Conservation (phyloP, 2,797 vertebrate genomes). For the Phalloptychus januarius region DNA sequence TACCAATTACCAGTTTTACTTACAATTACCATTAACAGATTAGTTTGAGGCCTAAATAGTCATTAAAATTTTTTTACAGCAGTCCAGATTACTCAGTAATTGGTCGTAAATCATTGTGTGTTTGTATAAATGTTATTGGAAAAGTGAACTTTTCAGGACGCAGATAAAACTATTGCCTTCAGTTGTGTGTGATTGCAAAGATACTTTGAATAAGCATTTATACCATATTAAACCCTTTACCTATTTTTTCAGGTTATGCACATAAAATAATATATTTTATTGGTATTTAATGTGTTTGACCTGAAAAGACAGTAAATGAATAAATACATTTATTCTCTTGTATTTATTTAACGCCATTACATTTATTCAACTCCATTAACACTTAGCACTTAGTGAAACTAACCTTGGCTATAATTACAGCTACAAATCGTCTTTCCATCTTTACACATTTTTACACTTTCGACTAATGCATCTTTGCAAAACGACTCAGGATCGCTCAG, state of each 20-base stretch:
- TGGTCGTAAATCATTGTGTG: conserved; percentile 39
- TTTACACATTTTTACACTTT: neutral
- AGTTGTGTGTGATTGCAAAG: conserved; percentile 9
- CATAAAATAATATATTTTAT: neutral
- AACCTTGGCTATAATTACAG: neutral
- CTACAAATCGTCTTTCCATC: neutral
- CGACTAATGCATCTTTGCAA: neutral
- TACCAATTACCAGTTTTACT: conserved; percentile 55
- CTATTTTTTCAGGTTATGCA: neutral
- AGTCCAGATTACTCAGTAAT: conserved; percentile 49
- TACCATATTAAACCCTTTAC: neutral
- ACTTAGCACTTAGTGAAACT: neutral
- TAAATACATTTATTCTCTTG: too few species aligned
- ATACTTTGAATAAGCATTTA: neutral
- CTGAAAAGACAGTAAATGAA: neutral
- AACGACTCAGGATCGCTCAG: neutral
- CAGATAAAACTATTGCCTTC: conserved; percentile 5
- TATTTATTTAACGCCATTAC: too few species aligned
- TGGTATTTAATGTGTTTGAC: neutral
- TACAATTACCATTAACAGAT: conserved; percentile 71
- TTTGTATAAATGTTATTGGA: conserved; percentile 26
- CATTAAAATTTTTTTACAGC: conserved; percentile 70
- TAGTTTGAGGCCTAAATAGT: conserved; percentile 67
- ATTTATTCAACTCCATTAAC: neutral
- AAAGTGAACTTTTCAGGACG: conserved; percentile 26